Conservation (phyloP, 2,888 invertebrate species). For the Acronicta aceris region DNA sequence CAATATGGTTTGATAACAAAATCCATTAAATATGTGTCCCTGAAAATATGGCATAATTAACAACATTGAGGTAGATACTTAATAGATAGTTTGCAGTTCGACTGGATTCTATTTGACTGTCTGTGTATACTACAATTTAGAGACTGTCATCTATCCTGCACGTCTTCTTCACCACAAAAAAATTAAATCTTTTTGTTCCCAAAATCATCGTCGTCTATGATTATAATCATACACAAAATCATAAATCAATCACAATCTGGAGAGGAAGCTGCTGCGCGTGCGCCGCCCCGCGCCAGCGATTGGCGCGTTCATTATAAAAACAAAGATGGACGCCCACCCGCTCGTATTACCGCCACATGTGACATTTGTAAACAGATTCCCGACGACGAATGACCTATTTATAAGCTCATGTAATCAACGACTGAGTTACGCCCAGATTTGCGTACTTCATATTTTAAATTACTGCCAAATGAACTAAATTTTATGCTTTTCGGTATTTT, state of each 20-base stretch:
- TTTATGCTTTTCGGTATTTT: too few relatives aligned
- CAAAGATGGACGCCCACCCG: conserved; percentile 79
- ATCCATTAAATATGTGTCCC: too few relatives aligned
- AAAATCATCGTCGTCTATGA: conserved; percentile 4
- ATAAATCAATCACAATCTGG: conserved; percentile 50
- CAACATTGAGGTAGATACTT: too few relatives aligned
- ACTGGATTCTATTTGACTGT: too few relatives aligned
- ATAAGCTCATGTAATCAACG: conserved; percentile 36
- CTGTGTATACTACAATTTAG: too few relatives aligned
- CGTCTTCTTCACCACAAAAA: neutral
- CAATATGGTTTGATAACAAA: too few relatives aligned
- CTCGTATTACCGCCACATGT: conserved; percentile 72
- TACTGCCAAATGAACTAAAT: too few relatives aligned
- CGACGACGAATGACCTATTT: conserved; percentile 72
- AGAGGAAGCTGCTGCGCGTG: conserved; percentile 58
- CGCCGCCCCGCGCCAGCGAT: conserved; percentile 76
- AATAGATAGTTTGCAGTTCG: too few relatives aligned
- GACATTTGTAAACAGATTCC: conserved; percentile 55
- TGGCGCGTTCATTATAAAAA: conserved; percentile 73
- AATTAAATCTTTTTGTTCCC: neutral
- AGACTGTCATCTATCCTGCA: too few relatives aligned
- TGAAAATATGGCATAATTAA: too few relatives aligned
- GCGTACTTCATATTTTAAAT: neutral
- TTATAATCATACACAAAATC: neutral
- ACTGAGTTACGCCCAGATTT: conserved; percentile 44